Evolutionary conservation across 1,140 invertebrate genomes (phyloP).

Genomic region (Sycobia sp.): DNA sequence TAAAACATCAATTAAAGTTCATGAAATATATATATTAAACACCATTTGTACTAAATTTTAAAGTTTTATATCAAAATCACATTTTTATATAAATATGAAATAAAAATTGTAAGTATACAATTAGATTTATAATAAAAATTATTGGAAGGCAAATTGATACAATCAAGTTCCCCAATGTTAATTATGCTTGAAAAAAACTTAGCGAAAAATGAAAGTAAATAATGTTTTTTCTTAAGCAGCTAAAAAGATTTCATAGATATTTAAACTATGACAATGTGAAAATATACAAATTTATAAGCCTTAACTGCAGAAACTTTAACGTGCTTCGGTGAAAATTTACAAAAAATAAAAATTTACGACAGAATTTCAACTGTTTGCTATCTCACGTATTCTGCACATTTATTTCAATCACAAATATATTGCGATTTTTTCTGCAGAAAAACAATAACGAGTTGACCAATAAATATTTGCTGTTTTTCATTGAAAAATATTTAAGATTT

Average conservation of each 20-base stretch:
- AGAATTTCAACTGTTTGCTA: slow-evolving; percentile 9
- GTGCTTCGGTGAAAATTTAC: slow-evolving; percentile 6
- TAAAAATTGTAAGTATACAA: slow-evolving; percentile 19
- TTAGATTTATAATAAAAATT: slow-evolving; percentile 25
- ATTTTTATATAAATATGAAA: slow-evolving; percentile 19
- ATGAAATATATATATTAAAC: slow-evolving; percentile 19
- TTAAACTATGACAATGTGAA: slow-evolving; percentile 15
- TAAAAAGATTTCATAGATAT: slow-evolving; percentile 8
- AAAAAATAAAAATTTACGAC: slow-evolving; percentile 6
- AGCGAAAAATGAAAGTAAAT: too few species aligned
- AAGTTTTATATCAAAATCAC: slow-evolving; percentile 29
- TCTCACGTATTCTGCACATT: slow-evolving; percentile 24
- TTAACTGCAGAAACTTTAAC: slow-evolving; percentile 17
- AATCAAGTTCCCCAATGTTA: slow-evolving; percentile 16
- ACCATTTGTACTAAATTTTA: slow-evolving; percentile 14
- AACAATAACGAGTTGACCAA: slow-evolving; percentile 15
- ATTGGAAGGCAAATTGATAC: slow-evolving; percentile 32
- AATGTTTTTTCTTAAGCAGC: slow-evolving; percentile 8
- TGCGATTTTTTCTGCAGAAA: slow-evolving; percentile 20
- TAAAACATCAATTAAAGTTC: slow-evolving; percentile 8
- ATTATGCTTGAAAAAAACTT: slow-evolving; percentile 5
- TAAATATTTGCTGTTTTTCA: slow-evolving; percentile 12
- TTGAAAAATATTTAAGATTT: slow-evolving; percentile 28
- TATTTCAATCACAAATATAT: slow-evolving; percentile 10
- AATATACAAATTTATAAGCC: slow-evolving; percentile 19